A percentile compares a stretch with the other conserved stretches of the same genome.
These are phyloP conservation scores for Halichondria panicea DNA, from an alignment of 37 sponge, comb jelly and placozoan genomes.

Conservation along the genomic window DNA sequence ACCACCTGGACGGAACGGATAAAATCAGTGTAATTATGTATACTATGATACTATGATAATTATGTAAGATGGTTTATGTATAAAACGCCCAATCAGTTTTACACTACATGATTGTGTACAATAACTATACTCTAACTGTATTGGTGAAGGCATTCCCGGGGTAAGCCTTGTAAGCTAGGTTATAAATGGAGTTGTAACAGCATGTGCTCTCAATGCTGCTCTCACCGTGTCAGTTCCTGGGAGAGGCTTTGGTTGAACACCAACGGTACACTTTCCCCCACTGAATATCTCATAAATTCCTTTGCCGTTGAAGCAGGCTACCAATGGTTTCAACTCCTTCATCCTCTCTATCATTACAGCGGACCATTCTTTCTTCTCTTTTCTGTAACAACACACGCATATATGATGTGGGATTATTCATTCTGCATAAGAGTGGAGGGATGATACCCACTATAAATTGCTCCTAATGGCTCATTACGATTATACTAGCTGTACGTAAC, in stretches of 20 bases:
- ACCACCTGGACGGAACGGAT: constrained; percentile 51
- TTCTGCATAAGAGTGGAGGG: too few relatives aligned
- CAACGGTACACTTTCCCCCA: constrained; percentile 78
- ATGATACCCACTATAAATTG: too few relatives aligned
- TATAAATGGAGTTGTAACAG: too few relatives aligned
- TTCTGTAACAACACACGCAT: constrained; percentile 34
- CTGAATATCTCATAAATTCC: constrained; percentile 87
- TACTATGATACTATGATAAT: background rate
- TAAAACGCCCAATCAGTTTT: background rate
- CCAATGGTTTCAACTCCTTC: constrained; percentile 73
- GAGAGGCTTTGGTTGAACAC: constrained; percentile 62
- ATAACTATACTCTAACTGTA: too few relatives aligned
- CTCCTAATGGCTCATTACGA: too few relatives aligned
- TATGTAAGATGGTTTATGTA: background rate
- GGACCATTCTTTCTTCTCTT: constrained; percentile 86
- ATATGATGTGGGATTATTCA: too few relatives aligned
- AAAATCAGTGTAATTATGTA: background rate
- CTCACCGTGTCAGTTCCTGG: constrained; percentile 80
- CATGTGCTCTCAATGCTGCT: too few relatives aligned
- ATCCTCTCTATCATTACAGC: constrained; percentile 78
- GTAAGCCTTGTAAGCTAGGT: too few relatives aligned
- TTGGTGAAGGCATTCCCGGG: too few relatives aligned
- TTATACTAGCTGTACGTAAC: too few relatives aligned
- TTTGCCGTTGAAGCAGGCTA: constrained; percentile 94
- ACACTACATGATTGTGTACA: too few relatives aligned